These are phyloP conservation scores for Lasiommata megera DNA, from an alignment of 2,888 invertebrate species.

Conservation along the genomic window DNA sequence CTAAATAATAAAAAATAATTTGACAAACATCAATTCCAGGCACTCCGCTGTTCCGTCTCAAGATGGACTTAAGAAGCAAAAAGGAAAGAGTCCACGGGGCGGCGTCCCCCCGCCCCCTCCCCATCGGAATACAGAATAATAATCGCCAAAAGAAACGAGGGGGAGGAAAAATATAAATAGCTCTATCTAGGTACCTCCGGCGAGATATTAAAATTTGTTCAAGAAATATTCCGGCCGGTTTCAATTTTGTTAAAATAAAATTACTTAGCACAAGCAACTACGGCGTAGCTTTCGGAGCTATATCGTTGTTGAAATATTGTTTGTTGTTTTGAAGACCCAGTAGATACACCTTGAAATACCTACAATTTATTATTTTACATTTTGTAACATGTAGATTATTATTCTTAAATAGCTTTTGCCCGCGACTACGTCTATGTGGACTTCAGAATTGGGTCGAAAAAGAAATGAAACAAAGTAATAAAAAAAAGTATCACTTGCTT, in stretches of 20 bases:
- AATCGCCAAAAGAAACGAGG: conserved; percentile 78
- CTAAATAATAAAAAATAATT: conserved; percentile 12
- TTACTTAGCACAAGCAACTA: conserved; percentile 44
- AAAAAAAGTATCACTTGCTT: too few relatives aligned
- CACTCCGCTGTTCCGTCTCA: conserved; percentile 56
- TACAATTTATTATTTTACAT: too few relatives aligned
- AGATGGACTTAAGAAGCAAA: conserved; percentile 82
- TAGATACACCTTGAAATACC: too few relatives aligned
- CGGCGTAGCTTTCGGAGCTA: neutral
- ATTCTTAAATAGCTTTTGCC: too few relatives aligned
- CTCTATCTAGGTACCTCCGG: conserved; percentile 58
- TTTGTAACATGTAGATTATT: too few relatives aligned
- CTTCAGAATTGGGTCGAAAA: too few relatives aligned
- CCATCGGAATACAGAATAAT: conserved; percentile 80
- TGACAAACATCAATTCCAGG: conserved; percentile 42
- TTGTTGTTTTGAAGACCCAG: too few relatives aligned
- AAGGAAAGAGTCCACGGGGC: conserved; percentile 78
- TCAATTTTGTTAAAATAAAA: conserved; percentile 73
- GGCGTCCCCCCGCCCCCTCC: conserved; percentile 53
- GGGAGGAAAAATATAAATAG: conserved; percentile 80
- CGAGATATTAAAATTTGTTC: conserved; percentile 77
- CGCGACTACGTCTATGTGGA: too few relatives aligned
- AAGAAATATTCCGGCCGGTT: conserved; percentile 56
- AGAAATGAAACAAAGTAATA: too few relatives aligned
- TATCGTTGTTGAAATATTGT: neutral